A percentile compares a stretch with the other conserved stretches of the same genome.
Conservation (phyloP, 2,888 invertebrate species). For the Cryptocheilus praepositus region DNA sequence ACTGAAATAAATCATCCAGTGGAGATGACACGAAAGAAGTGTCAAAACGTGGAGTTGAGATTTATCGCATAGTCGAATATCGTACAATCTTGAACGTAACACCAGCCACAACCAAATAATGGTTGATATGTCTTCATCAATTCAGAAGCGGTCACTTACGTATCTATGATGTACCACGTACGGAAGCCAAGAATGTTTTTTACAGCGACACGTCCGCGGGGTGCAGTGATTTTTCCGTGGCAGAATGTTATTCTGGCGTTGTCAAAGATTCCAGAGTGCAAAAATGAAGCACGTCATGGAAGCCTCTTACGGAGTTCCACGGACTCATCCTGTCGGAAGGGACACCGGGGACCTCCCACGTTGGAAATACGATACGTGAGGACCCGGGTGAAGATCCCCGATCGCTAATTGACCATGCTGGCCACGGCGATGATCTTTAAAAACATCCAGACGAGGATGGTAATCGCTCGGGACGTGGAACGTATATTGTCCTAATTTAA, state of each 20-base stretch:
- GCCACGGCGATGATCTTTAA: conserved; percentile 65
- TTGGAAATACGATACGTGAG: conserved; percentile 68
- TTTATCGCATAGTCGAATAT: no score
- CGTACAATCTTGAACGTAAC: no score
- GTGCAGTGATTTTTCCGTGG: conserved; percentile 4
- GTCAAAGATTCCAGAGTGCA: conserved; percentile 40
- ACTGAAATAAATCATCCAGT: no score
- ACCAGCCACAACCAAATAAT: no score
- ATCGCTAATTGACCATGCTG: conserved; percentile 72
- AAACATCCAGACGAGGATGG: conserved; percentile 60
- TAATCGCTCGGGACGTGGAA: conserved; percentile 67
- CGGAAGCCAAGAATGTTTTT: no score
- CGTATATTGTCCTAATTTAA: conserved; percentile 65
- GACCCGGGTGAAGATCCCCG: conserved; percentile 69
- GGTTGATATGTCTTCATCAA: no score
- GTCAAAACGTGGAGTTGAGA: no score
- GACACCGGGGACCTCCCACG: conserved; percentile 72
- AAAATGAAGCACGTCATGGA: conserved; percentile 53
- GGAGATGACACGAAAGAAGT: no score
- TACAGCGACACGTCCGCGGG: neutral
- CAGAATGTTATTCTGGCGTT: conserved; percentile 28
- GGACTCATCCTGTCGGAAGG: conserved; percentile 71
- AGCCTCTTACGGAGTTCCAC: conserved; percentile 73
- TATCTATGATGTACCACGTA: no score
- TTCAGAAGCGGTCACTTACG: no score